Base-by-base conservation (phyloP, 1,140 invertebrate species). In the Nautilus pompilius region DNA sequence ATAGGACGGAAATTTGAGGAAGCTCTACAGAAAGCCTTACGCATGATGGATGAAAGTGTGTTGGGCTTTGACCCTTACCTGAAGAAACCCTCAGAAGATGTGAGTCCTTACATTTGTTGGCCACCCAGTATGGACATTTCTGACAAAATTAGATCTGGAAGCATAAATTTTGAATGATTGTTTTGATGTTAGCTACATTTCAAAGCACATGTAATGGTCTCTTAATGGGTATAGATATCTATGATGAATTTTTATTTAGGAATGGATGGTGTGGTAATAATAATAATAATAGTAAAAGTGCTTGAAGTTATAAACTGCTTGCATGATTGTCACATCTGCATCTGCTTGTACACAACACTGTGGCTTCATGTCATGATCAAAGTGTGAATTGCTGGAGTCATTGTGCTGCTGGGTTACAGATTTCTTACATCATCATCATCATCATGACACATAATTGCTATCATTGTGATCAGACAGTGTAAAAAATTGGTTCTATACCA, bases 1-100 rank as follows among this genome's bases (percentile, higher is more conserved):
- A 95, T 99, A 60, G 98, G 97, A 0, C 86, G 97, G 28, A 92
- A 88, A 67, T 99, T 99, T 84, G 97, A 99, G 83, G 97, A 99
- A 87, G 96, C 97, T 1, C 95, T 99, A 72, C 98, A 99, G 83
- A 99, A 99, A 85, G 98, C 98, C 0, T 80, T 99, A 48, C 84
- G 98, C 71, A 99, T 99, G 98, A 93, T 98, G 0, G 95, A 99
- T 82, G 94, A 98, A 79, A 90, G 90, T 72, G 89, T 96, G 0
- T 85, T 87, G 32, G 98, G 98, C 0, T 99, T 99, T 80, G 95
- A 99, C 85, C 95, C 96, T 0, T 90, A 92, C 72, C 70, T 89
- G 0, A 90, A 93, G 74, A 63, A 85, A 41, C 88, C 91, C 0
- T 90, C 88, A 55, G 92, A 98, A 70, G 88, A 86, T 66, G 85